phyloP scores from a whole-genome alignment of 2,888 invertebrate genomes.

The Drosophila mimica region DNA sequence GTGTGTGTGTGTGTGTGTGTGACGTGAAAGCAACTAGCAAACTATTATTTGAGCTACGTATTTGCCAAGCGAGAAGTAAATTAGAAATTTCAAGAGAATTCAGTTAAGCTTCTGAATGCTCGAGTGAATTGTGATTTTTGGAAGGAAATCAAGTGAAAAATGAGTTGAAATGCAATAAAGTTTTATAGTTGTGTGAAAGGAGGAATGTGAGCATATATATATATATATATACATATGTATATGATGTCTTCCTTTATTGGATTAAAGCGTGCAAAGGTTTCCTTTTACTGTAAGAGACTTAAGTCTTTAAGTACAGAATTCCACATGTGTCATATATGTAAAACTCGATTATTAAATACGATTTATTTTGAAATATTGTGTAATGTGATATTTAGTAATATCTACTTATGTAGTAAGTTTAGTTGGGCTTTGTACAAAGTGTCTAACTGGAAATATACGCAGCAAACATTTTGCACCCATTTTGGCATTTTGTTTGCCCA shows the following conservation, averaged over 20 bases:
- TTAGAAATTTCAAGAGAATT: background rate
- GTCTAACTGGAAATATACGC: background rate
- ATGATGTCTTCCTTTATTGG: background rate
- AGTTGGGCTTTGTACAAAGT: background rate
- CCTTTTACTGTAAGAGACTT: background rate
- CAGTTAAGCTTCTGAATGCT: conserved; percentile 3
- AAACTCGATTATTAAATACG: background rate
- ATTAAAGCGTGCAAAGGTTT: background rate
- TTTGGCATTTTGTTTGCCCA: background rate
- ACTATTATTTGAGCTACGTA: conserved; percentile 4
- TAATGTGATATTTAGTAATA: background rate
- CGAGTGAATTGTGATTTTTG: background rate
- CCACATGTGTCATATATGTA: background rate
- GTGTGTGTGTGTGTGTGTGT: conserved; percentile 1
- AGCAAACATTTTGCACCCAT: background rate
- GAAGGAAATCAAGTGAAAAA: background rate
- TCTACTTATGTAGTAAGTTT: background rate
- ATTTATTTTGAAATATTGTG: background rate
- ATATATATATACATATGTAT: background rate
- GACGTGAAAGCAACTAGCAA: conserved; percentile 17
- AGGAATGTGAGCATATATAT: background rate
- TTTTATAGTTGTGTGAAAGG: background rate
- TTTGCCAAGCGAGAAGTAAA: background rate
- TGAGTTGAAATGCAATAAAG: background rate
- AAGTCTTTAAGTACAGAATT: background rate